Evolutionary conservation across 1,140 invertebrate species (phyloP).

Genomic region (Protaetia brevitarsis): DNA sequence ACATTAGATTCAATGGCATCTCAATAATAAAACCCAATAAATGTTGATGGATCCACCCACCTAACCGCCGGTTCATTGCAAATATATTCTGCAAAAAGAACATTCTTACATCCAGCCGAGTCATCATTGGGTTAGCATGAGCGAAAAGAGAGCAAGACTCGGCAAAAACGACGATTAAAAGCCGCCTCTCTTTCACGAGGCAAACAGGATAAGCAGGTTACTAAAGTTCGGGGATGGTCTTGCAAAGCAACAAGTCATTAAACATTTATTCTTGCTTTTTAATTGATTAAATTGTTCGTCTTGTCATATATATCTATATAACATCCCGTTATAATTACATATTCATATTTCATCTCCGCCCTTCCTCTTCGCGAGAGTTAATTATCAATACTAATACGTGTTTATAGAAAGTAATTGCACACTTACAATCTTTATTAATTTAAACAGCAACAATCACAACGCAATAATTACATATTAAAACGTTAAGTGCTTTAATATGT

Average conservation of each 20-base stretch:
- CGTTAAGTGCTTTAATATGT: too few relatives aligned
- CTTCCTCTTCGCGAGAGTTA: too few relatives aligned
- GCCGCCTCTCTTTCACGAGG: not conserved
- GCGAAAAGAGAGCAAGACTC: not conserved
- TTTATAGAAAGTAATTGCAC: too few relatives aligned
- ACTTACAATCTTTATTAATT: too few relatives aligned
- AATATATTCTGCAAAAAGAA: conserved; percentile 14
- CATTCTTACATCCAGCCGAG: not conserved
- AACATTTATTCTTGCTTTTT: conserved; percentile 6
- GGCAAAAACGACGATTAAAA: conserved; percentile 5
- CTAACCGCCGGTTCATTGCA: conserved; percentile 19
- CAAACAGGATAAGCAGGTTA: conserved; percentile 20
- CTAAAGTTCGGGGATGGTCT: conserved; percentile 8
- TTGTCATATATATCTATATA: too few relatives aligned
- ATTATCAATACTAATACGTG: too few relatives aligned
- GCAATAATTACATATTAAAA: too few relatives aligned
- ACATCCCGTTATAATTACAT: too few relatives aligned
- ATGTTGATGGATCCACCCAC: conserved; percentile 21
- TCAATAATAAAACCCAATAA: conserved; percentile 24
- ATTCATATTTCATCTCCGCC: too few relatives aligned
- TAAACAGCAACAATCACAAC: too few relatives aligned
- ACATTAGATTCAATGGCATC: conserved; percentile 23
- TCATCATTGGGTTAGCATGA: conserved; percentile 18
- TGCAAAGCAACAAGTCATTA: not conserved
- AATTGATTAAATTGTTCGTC: not conserved